Conservation (phyloP, 2,888 invertebrate genomes). For the Chromoteleia sp. region DNA sequence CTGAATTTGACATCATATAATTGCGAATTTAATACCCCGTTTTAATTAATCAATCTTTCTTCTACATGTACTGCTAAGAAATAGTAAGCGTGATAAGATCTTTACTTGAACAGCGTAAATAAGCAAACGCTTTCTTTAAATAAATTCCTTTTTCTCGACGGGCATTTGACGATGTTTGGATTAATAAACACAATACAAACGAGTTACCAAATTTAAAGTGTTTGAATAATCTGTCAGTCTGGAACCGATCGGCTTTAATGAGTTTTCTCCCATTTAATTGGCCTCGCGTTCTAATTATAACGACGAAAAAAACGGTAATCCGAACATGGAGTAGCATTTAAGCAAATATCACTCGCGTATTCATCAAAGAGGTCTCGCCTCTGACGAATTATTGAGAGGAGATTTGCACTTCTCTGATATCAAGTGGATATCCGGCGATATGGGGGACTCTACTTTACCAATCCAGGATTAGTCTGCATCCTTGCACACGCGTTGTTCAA, state of each 20-base stretch:
- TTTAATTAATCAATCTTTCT: slow-evolving; percentile 3
- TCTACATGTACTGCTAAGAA: too few species aligned
- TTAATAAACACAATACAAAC: too few species aligned
- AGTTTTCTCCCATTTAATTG: background rate
- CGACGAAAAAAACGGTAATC: slow-evolving; percentile 21
- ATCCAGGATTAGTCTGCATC: slow-evolving; percentile 78
- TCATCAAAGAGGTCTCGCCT: slow-evolving; percentile 66
- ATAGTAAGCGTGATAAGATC: too few species aligned
- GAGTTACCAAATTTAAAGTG: too few species aligned
- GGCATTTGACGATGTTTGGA: too few species aligned
- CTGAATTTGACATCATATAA: slow-evolving; percentile 43
- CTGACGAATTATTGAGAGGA: slow-evolving; percentile 71
- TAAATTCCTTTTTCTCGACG: too few species aligned
- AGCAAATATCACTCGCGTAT: slow-evolving; percentile 61
- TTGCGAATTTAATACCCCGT: slow-evolving; percentile 16
- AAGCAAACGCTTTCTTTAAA: too few species aligned
- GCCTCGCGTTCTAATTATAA: too few species aligned
- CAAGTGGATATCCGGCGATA: slow-evolving; percentile 71
- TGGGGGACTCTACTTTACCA: slow-evolving; percentile 79
- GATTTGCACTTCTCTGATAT: slow-evolving; percentile 57
- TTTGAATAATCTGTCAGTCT: too few species aligned
- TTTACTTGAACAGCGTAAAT: too few species aligned
- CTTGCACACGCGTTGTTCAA: slow-evolving; percentile 76
- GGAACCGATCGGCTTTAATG: too few species aligned
- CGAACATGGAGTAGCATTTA: slow-evolving; percentile 30